Evolutionary conservation across 2,113 vertebrate genomes (phyloP).

Genomic region (Hyperopisus bebe): DNA sequence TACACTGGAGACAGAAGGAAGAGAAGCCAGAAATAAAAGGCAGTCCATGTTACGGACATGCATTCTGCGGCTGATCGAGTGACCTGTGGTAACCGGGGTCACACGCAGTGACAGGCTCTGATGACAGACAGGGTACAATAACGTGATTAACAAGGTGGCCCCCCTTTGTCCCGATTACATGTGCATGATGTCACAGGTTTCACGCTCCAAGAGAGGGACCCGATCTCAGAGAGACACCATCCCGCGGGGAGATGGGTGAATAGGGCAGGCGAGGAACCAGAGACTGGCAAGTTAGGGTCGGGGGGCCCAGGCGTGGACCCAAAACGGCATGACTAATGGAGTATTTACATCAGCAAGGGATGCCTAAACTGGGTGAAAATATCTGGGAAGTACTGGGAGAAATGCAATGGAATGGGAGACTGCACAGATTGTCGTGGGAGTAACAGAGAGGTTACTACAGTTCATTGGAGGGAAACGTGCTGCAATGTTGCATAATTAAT

Average conservation of each 20-base stretch:
- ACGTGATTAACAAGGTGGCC: background rate
- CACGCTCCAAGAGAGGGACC: background rate
- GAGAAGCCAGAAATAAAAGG: background rate
- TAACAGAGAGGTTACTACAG: background rate
- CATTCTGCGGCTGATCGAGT: background rate
- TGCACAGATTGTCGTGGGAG: background rate
- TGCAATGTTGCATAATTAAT: background rate
- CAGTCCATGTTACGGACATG: background rate
- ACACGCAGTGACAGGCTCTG: background rate
- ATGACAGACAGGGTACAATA: background rate
- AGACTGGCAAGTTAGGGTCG: background rate
- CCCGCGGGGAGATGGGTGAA: background rate
- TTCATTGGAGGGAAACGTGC: background rate
- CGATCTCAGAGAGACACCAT: background rate
- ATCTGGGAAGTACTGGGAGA: background rate
- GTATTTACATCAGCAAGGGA: background rate
- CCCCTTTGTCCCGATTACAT: background rate
- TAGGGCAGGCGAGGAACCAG: background rate
- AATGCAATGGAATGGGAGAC: background rate
- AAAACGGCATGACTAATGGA: background rate
- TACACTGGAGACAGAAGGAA: background rate
- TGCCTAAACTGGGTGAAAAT: background rate
- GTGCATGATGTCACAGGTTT: background rate
- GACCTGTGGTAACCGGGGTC: background rate
- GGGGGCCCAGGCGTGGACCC: background rate